Base-by-base conservation (phyloP, 2,113 vertebrate genomes). In the Asarcornis scutulata region DNA sequence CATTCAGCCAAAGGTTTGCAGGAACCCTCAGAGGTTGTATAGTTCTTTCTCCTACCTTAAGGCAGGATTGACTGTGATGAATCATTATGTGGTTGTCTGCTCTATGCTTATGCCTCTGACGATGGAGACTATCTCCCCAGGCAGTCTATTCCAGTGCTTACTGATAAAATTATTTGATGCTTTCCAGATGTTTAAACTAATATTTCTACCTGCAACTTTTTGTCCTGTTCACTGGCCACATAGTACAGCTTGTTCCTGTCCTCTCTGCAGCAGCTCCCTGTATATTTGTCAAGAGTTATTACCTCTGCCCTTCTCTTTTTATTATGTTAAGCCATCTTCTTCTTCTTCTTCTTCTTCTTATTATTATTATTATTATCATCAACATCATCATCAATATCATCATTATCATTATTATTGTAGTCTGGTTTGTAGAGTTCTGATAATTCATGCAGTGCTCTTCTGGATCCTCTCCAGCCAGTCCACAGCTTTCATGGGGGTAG, bases 1-100 rank as follows among this genome's bases (percentile, higher is more conserved):
- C 2, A 4, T 62, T 64, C 62, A 53, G 48, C 21, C 17, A 55
- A 10, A 56, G 31, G 7, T 46, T 85, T 83, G 29, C 42, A 38
- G 38, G 53, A 88, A 6, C 25, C 21, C 38, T 8, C 0, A 5
- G 36, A 29, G 13, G 9, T 16, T 68, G n/a, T 1, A 2, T 9
- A 7, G 27, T 7, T 87, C 22, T 16, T 80, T 58, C 58, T 27
- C 68, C 14, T 8, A 1, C 59, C 48, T 62, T 7, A 2, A 26
- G 73, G 56, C 21, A 58, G 66, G 36, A 6, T 17, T 29, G 42
- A 5, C 77, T 34, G 21, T 26, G 31, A 48, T 36, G 25, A 44
- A 11, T 13, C 63, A 11, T 12, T 15, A 6, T 10, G 46, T 34
- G 42, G 68, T 53, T 68, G 40, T 27, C n/a, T 48, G 2, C 17